Evolutionary conservation across 2,113 vertebrate genomes (phyloP).

Genomic region (Crocuta crocuta): DNA sequence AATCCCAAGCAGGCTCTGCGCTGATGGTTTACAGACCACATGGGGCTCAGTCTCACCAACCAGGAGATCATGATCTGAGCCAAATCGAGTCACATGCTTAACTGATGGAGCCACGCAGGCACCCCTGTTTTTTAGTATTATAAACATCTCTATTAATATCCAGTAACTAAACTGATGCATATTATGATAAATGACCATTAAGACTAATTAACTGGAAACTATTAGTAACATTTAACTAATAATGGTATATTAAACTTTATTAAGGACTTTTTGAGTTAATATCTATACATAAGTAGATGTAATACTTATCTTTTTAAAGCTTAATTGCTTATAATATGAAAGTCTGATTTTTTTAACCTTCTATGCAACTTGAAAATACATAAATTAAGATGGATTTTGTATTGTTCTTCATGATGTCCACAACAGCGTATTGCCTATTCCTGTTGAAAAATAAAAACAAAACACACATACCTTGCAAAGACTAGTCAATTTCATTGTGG

Average conservation of each 20-base stretch:
- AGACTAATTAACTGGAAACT: background rate
- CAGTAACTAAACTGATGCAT: background rate
- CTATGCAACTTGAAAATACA: background rate
- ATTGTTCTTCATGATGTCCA: background rate
- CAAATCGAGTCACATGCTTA: no score
- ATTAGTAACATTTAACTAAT: background rate
- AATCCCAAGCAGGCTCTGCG: no score
- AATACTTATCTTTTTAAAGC: background rate
- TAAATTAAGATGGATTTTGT: background rate
- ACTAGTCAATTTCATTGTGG: background rate
- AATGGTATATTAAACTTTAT: background rate
- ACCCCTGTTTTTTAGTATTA: background rate
- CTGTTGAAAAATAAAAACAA: background rate
- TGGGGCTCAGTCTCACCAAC: no score
- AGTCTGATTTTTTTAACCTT: background rate
- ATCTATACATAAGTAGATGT: background rate
- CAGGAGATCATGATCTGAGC: no score
- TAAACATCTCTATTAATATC: background rate
- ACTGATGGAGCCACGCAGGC: no score
- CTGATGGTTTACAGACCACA: no score
- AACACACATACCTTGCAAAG: background rate
- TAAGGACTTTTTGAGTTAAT: constrained; percentile 36
- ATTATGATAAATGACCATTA: background rate
- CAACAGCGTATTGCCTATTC: background rate
- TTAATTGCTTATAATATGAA: background rate